These are phyloP conservation scores for Chlamydotis undulata DNA, from an alignment of 2,113 vertebrate genomes.

Conservation along the genomic window DNA sequence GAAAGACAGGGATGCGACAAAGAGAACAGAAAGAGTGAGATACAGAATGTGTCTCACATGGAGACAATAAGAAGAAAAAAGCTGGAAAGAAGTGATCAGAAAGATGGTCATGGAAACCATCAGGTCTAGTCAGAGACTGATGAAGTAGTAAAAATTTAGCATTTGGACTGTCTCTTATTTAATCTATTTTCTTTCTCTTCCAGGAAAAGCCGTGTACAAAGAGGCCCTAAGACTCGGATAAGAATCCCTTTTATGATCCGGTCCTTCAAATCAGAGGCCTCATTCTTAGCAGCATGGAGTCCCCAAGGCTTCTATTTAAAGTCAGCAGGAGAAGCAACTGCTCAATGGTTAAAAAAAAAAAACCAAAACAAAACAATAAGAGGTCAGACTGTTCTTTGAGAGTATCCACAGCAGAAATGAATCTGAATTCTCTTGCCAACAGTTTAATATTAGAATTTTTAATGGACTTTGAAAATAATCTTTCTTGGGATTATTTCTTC, in stretches of 20 bases:
- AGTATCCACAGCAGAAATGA: not conserved
- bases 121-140: not conserved
- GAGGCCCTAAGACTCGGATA: not conserved
- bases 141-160: not conserved
- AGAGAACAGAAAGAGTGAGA: not conserved
- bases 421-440: not conserved
- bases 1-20: not conserved
- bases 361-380: not conserved
- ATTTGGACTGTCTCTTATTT: not conserved
- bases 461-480: not conserved
- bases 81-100: not conserved
- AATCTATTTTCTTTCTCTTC: slow-evolving; percentile 1
- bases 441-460: slow-evolving; percentile 22
- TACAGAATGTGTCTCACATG: not conserved
- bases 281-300: slow-evolving; percentile 19
- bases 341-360: not conserved
- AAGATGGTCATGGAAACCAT: not conserved
- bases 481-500: not conserved
- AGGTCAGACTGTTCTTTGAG: slow-evolving; percentile 13
- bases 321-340: slow-evolving; percentile 25
- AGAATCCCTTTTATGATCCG: not conserved
- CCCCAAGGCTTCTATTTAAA: slow-evolving; percentile 16
- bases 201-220: not conserved
- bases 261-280: slow-evolving; percentile 10
- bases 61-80: not conserved